Evolutionary conservation across 2,888 invertebrate species (phyloP).

Genomic region (Phania funesta): DNA sequence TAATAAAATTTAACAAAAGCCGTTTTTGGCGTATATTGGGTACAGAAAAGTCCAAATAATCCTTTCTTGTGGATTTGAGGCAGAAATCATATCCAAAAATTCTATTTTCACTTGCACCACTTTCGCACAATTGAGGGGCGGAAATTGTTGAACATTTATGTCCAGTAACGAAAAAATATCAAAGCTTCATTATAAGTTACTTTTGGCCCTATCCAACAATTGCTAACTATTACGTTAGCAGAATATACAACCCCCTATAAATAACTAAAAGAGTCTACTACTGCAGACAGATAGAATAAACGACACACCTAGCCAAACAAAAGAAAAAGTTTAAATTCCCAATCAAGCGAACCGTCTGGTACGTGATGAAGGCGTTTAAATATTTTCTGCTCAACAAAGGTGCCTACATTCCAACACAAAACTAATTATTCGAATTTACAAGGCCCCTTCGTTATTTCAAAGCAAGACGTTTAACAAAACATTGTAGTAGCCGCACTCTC

Average conservation of each 20-base stretch:
- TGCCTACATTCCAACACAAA: not conserved
- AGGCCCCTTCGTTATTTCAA: not conserved
- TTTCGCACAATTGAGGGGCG: too few species aligned
- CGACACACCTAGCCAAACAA: not conserved
- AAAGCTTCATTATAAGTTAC: not conserved
- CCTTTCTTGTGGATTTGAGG: too few species aligned
- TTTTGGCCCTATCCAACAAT: not conserved
- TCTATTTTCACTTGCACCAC: too few species aligned
- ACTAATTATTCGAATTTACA: not conserved
- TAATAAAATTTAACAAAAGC: too few species aligned
- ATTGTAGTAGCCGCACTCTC: not conserved
- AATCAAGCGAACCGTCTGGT: slow-evolving; percentile 3
- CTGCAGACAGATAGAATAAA: slow-evolving; percentile 8
- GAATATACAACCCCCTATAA: not conserved
- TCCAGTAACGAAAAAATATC: too few species aligned
- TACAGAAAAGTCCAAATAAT: too few species aligned
- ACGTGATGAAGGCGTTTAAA: slow-evolving; percentile 1
- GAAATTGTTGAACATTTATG: too few species aligned
- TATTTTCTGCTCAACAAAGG: not conserved
- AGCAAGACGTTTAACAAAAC: not conserved
- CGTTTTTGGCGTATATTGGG: too few species aligned
- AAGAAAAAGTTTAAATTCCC: not conserved
- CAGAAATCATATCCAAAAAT: too few species aligned
- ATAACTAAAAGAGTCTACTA: slow-evolving; percentile 21
- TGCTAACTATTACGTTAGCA: not conserved